These are phyloP conservation scores for Zaprionus lineosus DNA, from an alignment of 2,888 invertebrate species.

Conservation along the genomic window DNA sequence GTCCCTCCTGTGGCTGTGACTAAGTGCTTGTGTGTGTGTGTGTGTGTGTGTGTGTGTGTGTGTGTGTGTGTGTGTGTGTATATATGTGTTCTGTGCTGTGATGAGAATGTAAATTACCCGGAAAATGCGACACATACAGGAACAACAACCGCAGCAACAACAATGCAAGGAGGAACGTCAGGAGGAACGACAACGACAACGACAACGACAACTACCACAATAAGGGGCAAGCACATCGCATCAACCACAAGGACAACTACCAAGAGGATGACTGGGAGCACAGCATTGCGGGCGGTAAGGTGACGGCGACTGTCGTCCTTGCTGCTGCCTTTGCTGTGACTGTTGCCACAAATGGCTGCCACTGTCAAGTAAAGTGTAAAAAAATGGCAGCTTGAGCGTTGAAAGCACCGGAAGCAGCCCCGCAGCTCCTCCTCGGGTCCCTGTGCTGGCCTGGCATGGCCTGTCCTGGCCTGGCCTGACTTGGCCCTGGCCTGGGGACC, in stretches of 20 bases:
- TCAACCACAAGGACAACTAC: conserved; percentile 43
- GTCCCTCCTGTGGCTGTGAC: conserved; percentile 4
- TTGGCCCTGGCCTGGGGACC: background rate
- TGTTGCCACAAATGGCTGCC: conserved; percentile 65
- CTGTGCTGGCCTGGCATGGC: conserved; percentile 39
- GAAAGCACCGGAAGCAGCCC: conserved; percentile 64
- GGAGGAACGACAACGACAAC: conserved; percentile 1
- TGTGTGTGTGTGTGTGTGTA: conserved; percentile 2
- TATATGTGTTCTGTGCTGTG: conserved; percentile 41
- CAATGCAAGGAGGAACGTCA: conserved; percentile 16
- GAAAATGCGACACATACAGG: conserved; percentile 68
- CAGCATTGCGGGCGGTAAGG: conserved; percentile 13
- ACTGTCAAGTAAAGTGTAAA: conserved; percentile 74
- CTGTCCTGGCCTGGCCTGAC: background rate
- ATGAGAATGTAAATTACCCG: conserved; percentile 76
- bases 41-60: conserved; percentile 3
- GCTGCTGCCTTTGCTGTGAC: too few relatives aligned
- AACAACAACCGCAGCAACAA: conserved; percentile 25
- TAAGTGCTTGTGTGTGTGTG: background rate
- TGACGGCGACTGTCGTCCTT: too few relatives aligned
- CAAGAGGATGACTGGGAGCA: conserved; percentile 3
- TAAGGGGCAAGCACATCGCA: conserved; percentile 17
- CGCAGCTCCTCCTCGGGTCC: conserved; percentile 29
- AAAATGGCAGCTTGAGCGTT: conserved; percentile 64
- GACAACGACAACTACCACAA: conserved; percentile 15